Percentiles rank a stretch among this genome's conserved stretches.
phyloP scores from a whole-genome alignment of 2,797 vertebrate species.

The Aulostomus chinensis region DNA sequence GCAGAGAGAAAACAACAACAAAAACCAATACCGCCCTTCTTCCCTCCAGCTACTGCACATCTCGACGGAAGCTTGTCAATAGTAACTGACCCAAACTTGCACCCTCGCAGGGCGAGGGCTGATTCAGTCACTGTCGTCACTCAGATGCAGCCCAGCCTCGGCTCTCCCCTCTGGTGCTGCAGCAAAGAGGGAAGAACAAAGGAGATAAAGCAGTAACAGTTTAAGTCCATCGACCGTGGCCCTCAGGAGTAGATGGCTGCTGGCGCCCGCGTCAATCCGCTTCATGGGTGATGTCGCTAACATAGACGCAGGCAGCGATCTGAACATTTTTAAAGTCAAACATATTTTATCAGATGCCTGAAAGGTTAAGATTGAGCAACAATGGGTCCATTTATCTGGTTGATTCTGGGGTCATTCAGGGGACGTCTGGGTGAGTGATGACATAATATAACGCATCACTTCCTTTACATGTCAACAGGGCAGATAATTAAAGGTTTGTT shows the following conservation, averaged over 20 bases:
- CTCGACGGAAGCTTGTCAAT: conserved; percentile 55
- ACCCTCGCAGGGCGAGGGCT: conserved; percentile 64
- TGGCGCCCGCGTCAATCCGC: conserved; percentile 34
- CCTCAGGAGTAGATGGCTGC: conserved; percentile 36
- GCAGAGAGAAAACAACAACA: conserved; percentile 28
- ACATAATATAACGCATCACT: conserved; percentile 78
- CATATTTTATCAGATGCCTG: conserved; percentile 53
- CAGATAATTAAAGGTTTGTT: conserved; percentile 80
- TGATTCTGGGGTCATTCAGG: conserved; percentile 64
- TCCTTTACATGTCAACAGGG: conserved; percentile 69
- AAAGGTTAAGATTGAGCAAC: conserved; percentile 63
- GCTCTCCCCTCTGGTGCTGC: conserved; percentile 46
- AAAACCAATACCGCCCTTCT: conserved; percentile 37
- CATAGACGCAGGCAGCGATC: conserved; percentile 43
- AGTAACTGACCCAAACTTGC: conserved; percentile 75
- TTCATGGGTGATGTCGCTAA: conserved; percentile 36
- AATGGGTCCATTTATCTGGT: conserved; percentile 67
- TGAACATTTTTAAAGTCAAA: conserved; percentile 27
- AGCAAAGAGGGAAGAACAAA: conserved; percentile 43
- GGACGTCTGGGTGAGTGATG: conserved; percentile 68
- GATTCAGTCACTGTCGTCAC: conserved; percentile 67
- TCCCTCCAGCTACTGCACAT: conserved; percentile 48
- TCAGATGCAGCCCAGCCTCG: conserved; percentile 54
- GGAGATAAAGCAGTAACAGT: conserved; percentile 54
- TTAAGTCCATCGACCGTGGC: conserved; percentile 48